phyloP scores from a whole-genome alignment of 2,797 vertebrate genomes.

The Notolabrus celidotus region DNA sequence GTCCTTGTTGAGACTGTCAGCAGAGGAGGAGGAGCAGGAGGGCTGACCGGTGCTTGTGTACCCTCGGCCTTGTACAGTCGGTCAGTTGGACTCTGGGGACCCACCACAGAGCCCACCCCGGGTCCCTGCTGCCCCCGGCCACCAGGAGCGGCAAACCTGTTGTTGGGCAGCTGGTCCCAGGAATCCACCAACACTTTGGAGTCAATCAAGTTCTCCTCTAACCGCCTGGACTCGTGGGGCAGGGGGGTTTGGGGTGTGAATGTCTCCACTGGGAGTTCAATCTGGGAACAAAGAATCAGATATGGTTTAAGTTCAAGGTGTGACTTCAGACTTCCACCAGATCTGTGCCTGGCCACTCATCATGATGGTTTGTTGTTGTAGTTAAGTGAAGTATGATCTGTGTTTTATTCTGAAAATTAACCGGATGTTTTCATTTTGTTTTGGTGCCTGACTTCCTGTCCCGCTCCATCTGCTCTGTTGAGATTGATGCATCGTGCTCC shows the following conservation, averaged over 20 bases:
- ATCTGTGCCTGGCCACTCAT: no score
- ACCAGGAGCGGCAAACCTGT: constrained; percentile 19
- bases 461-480: no score
- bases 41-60: constrained; percentile 24
- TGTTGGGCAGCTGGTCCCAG: constrained; percentile 28
- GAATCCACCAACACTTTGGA: constrained; percentile 28
- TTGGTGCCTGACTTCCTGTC: no score
- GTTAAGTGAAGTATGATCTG: no score
- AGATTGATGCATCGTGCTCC: no score
- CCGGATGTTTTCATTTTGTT: no score
- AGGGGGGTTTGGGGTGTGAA: constrained; percentile 6
- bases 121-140: constrained; percentile 11
- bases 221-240: background rate
- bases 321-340: no score
- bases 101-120: constrained; percentile 30
- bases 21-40: constrained; percentile 35
- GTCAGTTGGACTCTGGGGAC: constrained; percentile 40
- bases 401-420: no score
- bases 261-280: constrained; percentile 38
- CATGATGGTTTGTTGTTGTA: no score
- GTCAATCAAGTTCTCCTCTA: constrained; percentile 36
- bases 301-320: background rate
- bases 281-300: constrained; percentile 43
- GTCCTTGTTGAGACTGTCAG: constrained; percentile 20
- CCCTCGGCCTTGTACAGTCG: constrained; percentile 44